A percentile compares a stretch with the other conserved stretches of the same genome.
Conservation (phyloP, 2,888 invertebrate genomes). For the Melitaea athalia region DNA sequence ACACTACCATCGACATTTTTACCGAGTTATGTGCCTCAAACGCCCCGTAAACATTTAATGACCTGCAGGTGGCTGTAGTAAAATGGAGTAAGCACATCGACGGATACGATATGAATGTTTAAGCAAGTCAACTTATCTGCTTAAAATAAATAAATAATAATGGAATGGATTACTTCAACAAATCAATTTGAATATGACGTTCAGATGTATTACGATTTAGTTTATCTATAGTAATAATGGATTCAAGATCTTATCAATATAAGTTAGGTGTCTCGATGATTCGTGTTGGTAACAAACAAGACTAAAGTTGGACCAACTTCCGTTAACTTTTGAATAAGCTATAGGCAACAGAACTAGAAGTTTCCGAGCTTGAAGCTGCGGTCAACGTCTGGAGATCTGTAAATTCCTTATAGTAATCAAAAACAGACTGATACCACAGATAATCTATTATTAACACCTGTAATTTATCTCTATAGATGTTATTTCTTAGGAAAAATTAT, state of each 20-base stretch:
- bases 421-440: background rate
- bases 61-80: conserved; percentile 21
- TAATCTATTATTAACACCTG: background rate
- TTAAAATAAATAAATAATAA: no score
- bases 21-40: conserved; percentile 23
- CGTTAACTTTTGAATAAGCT: background rate
- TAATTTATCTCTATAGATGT: background rate
- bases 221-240: no score
- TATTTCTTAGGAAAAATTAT: background rate
- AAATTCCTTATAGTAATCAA: background rate
- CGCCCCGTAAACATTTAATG: conserved; percentile 31
- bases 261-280: background rate
- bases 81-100: conserved; percentile 19
- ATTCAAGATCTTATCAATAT: background rate
- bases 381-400: background rate
- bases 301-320: background rate
- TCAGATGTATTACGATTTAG: no score
- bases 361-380: background rate
- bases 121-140: background rate
- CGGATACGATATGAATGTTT: background rate
- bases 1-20: conserved; percentile 16
- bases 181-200: no score
- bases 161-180: no score
- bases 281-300: background rate
- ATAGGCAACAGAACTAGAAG: background rate